Percentiles rank a stretch among this genome's conserved stretches.
phyloP scores from a whole-genome alignment of 2,888 invertebrate genomes.

The Limenitis camilla region DNA sequence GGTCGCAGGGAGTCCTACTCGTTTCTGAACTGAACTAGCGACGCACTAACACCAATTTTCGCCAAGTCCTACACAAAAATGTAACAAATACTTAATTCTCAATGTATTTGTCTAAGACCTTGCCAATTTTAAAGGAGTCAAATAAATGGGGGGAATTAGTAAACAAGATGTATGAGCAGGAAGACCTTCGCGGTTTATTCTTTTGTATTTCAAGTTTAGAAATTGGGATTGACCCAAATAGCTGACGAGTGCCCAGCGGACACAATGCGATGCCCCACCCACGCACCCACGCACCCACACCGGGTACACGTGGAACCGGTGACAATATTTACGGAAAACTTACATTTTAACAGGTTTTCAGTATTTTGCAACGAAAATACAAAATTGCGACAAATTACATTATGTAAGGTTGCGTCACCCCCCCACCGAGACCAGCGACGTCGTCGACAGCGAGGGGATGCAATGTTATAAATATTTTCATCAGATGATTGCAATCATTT shows the following conservation, averaged over 20 bases:
- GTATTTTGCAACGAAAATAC: neutral
- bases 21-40: no score
- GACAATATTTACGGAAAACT: neutral
- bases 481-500: no score
- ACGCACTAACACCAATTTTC: neutral
- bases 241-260: constrained; percentile 2
- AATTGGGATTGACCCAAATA: constrained; percentile 7
- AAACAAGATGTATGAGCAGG: neutral
- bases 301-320: constrained; percentile 1
- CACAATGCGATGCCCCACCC: constrained; percentile 7
- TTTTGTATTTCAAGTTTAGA: neutral
- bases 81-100: constrained; percentile 1
- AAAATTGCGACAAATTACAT: no score
- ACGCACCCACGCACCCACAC: no score
- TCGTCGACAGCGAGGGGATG: no score
- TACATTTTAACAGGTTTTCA: neutral
- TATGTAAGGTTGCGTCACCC: no score
- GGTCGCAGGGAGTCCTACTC: no score
- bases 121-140: neutral
- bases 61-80: constrained; percentile 5
- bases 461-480: no score
- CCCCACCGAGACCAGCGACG: no score
- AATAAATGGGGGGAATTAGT: neutral
- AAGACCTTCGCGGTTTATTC: constrained; percentile 4
- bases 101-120: neutral